Conservation (phyloP, 2,888 invertebrate genomes). For the Platynereis dumerilii region DNA sequence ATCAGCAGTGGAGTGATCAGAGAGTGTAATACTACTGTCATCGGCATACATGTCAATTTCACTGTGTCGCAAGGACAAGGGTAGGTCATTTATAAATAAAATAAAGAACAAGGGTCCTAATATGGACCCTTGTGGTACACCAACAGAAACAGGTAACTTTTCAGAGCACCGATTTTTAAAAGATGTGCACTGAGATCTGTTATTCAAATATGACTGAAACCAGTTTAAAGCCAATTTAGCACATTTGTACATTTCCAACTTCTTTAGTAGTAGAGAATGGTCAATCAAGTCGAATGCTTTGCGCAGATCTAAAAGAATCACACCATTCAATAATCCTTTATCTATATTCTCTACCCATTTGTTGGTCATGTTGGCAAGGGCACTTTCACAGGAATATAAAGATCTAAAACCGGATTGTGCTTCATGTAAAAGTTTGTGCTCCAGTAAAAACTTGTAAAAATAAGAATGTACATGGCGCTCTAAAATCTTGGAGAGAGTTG, state of each 20-base stretch:
- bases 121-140: constrained; percentile 3
- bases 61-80: neutral
- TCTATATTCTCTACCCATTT: no score
- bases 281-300: constrained; percentile 3
- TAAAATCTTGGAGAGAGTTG: neutral
- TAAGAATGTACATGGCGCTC: neutral
- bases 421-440: neutral
- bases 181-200: neutral
- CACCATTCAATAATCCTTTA: no score
- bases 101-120: constrained; percentile 2
- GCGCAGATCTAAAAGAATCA: constrained; percentile 1
- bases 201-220: neutral
- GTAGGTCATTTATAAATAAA: constrained; percentile 6
- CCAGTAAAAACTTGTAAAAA: neutral
- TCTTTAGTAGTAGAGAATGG: neutral
- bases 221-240: neutral
- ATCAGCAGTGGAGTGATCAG: no score
- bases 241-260: neutral
- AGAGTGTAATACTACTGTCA: no score
- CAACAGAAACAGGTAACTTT: neutral
- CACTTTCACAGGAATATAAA: neutral
- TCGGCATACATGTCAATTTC: no score
- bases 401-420: constrained; percentile 1
- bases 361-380: no score
- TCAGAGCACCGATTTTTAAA: neutral